Base-by-base conservation (phyloP, 1,140 invertebrate species). In the Brachystomella parvula region DNA sequence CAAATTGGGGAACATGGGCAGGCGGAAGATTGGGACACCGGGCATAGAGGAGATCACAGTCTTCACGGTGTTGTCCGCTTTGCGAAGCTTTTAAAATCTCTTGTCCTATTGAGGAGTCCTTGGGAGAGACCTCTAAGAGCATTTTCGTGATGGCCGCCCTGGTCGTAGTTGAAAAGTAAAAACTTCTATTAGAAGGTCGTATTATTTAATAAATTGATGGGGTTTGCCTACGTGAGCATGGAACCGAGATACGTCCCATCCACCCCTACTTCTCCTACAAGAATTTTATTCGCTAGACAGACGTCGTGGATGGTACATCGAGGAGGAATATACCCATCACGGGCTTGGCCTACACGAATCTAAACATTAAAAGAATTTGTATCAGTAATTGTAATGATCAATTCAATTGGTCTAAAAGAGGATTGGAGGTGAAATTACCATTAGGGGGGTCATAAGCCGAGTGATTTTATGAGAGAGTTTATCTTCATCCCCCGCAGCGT, bases 211-310 rank as follows among this genome's bases (percentile, higher is more conserved):
- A 44, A 53, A 53, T 17, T 19, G 24, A 53, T 6, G 6, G 24
- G n/a, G 2, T 3, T 17, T 3, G 19, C 21, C 28, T 29, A 63
- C 61, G 31, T 47, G 2, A 63, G 26, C 61, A 47, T 49, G 9
- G 26, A 19, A 2, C 61, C 61, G n/a, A 63, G 17, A 49, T 19
- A 29, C 2, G 21, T 3, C 3, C 61, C 61, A 15, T 29, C 31
- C 47, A 26, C 2, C 9, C 61, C 61, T 26, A 63, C 3, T 63
- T 49, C 17, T 31, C 29, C 3, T 15, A 47, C 39, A n/a, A 63
- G 47, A 28, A 63, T 63, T 21, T 24, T 29, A 31, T 63, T 63
- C 2, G 61, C 61, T 47, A 6, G 2, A 31, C 61, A 63, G 3
- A 49, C 29, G 2, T 63, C 35, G 9, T 12, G 26, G 9, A 47